A percentile compares a stretch with the other conserved stretches of the same genome.
Evolutionary conservation across 2,888 invertebrate genomes (phyloP).

Genomic region (Caenorhabditis drosophilae): DNA sequence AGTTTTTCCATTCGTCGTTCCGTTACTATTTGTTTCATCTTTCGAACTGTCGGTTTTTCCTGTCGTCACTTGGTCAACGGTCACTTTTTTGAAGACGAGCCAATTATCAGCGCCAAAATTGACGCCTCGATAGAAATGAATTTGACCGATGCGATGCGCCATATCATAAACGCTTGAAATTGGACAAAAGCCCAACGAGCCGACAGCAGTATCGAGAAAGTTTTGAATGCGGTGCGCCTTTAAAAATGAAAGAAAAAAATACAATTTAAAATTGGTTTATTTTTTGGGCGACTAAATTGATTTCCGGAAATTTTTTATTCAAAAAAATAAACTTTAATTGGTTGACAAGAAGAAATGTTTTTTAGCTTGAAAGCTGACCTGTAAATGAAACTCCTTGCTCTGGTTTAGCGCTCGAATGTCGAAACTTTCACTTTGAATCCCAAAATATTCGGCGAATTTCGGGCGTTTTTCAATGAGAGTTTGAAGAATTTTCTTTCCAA

Average conservation of each 20-base stretch:
- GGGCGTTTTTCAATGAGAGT: constrained; percentile 60
- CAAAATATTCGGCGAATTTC: constrained; percentile 64
- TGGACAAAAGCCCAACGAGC: constrained; percentile 61
- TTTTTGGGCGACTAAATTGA: no score
- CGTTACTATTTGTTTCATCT: constrained; percentile 32
- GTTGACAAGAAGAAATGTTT: no score
- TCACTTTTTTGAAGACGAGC: constrained; percentile 63
- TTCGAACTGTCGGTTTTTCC: constrained; percentile 33
- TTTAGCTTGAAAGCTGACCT: constrained; percentile 28
- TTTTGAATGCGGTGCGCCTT: constrained; percentile 62
- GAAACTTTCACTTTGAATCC: constrained; percentile 55
- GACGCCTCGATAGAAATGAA: constrained; percentile 63
- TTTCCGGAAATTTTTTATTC: no score
- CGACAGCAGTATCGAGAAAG: constrained; percentile 61
- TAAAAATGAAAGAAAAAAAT: constrained; percentile 6
- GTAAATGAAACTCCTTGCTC: constrained; percentile 60
- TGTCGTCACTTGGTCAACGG: constrained; percentile 58
- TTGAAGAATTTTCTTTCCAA: constrained; percentile 60
- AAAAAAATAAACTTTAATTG: background rate
- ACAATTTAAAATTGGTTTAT: background rate
- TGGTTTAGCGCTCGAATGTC: constrained; percentile 52
- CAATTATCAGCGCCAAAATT: constrained; percentile 64
- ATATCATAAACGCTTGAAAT: constrained; percentile 60
- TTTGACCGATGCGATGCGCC: constrained; percentile 62
- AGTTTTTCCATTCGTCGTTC: constrained; percentile 28